Conservation (phyloP, 2,888 invertebrate species). For the Stenodera caucasica region DNA sequence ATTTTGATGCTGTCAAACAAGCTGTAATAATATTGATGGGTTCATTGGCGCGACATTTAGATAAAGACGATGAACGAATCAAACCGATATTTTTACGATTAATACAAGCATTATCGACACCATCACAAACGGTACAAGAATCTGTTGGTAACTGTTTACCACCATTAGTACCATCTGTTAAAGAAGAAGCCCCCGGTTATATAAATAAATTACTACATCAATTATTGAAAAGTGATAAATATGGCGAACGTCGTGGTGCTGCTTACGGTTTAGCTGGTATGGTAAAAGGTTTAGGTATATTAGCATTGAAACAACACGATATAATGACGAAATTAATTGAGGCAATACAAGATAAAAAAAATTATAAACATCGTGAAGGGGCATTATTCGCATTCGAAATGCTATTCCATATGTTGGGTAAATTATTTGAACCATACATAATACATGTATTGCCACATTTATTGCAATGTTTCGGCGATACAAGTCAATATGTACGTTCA, state of each 20-base stretch:
- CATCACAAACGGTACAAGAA: slow-evolving; percentile 97
- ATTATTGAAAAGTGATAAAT: slow-evolving; percentile 87
- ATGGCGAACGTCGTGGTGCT: slow-evolving; percentile 92
- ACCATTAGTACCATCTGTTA: slow-evolving; percentile 88
- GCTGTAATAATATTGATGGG: slow-evolving; percentile 98
- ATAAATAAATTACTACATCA: slow-evolving; percentile 85
- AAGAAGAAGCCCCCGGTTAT: slow-evolving; percentile 85
- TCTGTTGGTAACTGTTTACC: slow-evolving; percentile 96
- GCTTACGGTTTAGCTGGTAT: slow-evolving; percentile 96
- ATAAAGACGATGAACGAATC: slow-evolving; percentile 84
- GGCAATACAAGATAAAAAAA: slow-evolving; percentile 96
- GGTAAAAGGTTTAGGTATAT: slow-evolving; percentile 95
- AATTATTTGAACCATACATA: slow-evolving; percentile 98
- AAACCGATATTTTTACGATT: slow-evolving; percentile 92
- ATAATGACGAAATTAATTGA: slow-evolving; percentile 92
- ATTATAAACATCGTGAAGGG: slow-evolving; percentile 90
- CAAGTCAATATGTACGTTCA: slow-evolving; percentile 90
- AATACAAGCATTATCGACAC: slow-evolving; percentile 90
- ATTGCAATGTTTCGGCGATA: slow-evolving; percentile 93
- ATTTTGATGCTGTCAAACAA: slow-evolving; percentile 91
- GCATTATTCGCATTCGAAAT: slow-evolving; percentile 98
- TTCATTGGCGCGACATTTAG: slow-evolving; percentile 93
- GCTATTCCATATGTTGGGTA: slow-evolving; percentile 91
- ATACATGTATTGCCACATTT: slow-evolving; percentile 95
- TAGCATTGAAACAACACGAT: slow-evolving; percentile 91